Percentiles rank a stretch among this genome's conserved stretches.
phyloP scores from a whole-genome alignment of 2,797 vertebrate species.

The Phoxinus dragarum region DNA sequence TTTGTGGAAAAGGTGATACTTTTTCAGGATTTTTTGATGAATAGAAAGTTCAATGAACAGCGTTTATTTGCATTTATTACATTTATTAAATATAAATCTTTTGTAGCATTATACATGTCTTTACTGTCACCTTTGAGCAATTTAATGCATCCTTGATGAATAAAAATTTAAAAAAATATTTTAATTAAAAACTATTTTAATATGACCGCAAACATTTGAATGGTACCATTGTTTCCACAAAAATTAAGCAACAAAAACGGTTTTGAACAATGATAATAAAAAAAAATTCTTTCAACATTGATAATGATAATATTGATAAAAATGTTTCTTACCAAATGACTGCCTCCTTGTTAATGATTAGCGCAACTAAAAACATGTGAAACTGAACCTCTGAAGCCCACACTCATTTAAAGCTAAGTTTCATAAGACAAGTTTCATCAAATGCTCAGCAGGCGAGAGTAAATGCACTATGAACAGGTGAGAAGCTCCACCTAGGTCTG shows the following conservation, averaged over 20 bases:
- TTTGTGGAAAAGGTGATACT: too few relatives aligned
- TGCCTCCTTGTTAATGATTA: slow-evolving; percentile 36
- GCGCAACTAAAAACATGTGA: slow-evolving; percentile 58
- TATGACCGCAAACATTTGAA: neutral
- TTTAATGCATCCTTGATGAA: neutral
- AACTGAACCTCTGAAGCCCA: slow-evolving; percentile 52
- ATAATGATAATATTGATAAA: neutral
- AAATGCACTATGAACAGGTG: slow-evolving; percentile 28
- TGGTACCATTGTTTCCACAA: neutral
- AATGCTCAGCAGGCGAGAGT: slow-evolving; percentile 51
- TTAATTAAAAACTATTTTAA: neutral
- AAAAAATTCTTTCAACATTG: neutral
- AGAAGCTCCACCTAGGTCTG: slow-evolving; percentile 53
- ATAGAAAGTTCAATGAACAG: too few relatives aligned
- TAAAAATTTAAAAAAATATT: neutral
- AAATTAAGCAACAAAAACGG: neutral
- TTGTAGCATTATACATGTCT: too few relatives aligned
- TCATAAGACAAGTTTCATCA: slow-evolving; percentile 64
- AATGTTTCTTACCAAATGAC: neutral
- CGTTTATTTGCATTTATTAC: too few relatives aligned
- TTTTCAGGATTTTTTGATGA: too few relatives aligned
- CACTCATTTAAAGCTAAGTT: slow-evolving; percentile 58
- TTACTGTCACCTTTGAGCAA: too few relatives aligned
- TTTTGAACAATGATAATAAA: neutral
- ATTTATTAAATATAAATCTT: too few relatives aligned